Conservation (phyloP, 2,113 vertebrate genomes). For the Macroglossus sobrinus region DNA sequence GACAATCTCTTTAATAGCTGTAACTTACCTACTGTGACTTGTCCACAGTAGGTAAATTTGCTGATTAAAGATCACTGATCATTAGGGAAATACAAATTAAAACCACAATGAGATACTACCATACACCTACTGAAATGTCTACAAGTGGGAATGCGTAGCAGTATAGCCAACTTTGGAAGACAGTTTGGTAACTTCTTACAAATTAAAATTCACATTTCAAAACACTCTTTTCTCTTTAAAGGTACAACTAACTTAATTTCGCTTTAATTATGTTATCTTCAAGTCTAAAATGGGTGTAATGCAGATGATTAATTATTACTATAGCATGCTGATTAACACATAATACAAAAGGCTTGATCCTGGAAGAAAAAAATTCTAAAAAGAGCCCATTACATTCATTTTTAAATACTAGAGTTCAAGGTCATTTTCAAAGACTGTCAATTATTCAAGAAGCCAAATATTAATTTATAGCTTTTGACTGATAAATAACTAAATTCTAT, state of each 20-base stretch:
- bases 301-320: neutral
- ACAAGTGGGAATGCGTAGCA: neutral
- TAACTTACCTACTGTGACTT: neutral
- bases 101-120: neutral
- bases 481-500: neutral
- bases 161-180: neutral
- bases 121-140: neutral
- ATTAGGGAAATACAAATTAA: neutral
- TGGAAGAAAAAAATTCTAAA: neutral
- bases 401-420: neutral
- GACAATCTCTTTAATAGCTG: neutral
- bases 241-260: neutral
- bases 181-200: neutral
- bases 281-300: constrained; percentile 1
- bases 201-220: neutral
- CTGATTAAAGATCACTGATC: constrained; percentile 22
- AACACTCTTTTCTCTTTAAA: constrained; percentile 15
- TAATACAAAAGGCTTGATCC: neutral
- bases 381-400: neutral
- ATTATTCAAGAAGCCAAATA: neutral
- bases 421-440: neutral
- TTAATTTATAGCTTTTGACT: constrained; percentile 15
- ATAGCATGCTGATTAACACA: neutral
- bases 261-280: neutral
- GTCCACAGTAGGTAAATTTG: neutral